Evolutionary conservation across 35 echinoderm and acorn worm genomes (phyloP), one percentile per base, ranked within the genome.

Genomic region (Apostichopus japonicus): DNA sequence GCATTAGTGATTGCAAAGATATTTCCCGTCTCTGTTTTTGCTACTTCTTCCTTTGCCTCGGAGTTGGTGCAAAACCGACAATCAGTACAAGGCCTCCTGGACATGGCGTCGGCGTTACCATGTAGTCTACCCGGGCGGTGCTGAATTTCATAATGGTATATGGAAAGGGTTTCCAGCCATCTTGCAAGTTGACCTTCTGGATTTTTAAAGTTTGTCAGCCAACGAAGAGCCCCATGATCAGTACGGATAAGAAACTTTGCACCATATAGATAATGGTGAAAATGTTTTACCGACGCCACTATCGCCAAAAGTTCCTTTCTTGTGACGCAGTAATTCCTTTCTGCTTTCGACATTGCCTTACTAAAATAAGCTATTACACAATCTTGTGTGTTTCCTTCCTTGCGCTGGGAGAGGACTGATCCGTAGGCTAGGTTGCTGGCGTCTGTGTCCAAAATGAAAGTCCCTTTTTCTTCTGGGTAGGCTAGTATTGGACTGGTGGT

Each of bases 371-470:
- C 79, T 6, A 82, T 4, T 14, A 82, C 79, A 14, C 4, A 56
- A 8, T 82, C 79, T 15, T 24, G 1, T 15, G 3, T 19, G 14
- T 8, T 8, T 82, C 8, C 79, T 44, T 82, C 8, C 24, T 54
- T 56, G 5, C 6, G 21, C 0, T 82, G 79, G 15, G 79, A 82
- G 10, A 82, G 79, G 8, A 44, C 79, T 82, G 79, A 15, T 19
- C 79, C 27, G 79, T n/a, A 14, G 24, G 1, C 54, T 24, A 52
- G 19, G 24, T 88, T 65, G 24, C 95, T 96, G 10, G 90, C 95
- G 61, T 94, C 95, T 23, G 93, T 96, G 19, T 96, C 95, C n/a
- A 96, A 73, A n/a, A 97, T 77, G 81, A 95, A 97, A 14, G 58
- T 17, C 6, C 21, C 91, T 22, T 84, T 55, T 56, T 52, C 23